Percentiles rank a stretch among this genome's conserved stretches.
Evolutionary conservation across 2,888 invertebrate genomes (phyloP).

Genomic region (Hirtodrosophila confusa): DNA sequence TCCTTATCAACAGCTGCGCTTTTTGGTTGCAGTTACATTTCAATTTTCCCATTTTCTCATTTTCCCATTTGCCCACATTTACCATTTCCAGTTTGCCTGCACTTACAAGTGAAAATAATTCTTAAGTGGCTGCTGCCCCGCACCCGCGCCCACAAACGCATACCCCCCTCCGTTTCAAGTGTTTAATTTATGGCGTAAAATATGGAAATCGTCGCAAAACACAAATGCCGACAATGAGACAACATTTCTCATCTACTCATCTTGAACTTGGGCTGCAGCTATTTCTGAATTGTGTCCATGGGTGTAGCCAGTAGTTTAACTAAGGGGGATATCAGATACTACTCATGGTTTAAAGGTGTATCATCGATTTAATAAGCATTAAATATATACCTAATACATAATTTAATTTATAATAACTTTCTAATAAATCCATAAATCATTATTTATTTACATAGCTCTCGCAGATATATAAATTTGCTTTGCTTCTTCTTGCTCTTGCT

Average conservation of each 20-base stretch:
- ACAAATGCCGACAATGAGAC: conserved; percentile 66
- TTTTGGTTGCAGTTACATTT: conserved; percentile 40
- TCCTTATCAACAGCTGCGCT: conserved; percentile 65
- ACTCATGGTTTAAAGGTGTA: too few species aligned
- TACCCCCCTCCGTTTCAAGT: conserved; percentile 50
- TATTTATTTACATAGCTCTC: too few species aligned
- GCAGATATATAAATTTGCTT: too few species aligned
- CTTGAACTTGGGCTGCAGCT: conserved; percentile 45
- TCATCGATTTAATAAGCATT: too few species aligned
- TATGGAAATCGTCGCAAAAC: conserved; percentile 67
- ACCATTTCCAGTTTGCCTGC: conserved; percentile 15
- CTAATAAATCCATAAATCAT: too few species aligned
- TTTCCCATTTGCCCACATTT: conserved; percentile 9
- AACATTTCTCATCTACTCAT: conserved; percentile 60
- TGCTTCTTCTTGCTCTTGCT: too few species aligned
- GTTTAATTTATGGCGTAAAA: conserved; percentile 74
- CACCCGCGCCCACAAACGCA: not conserved
- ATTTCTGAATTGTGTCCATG: too few species aligned
- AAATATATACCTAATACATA: too few species aligned
- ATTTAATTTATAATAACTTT: too few species aligned
- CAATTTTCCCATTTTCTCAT: conserved; percentile 22
- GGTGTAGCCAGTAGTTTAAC: too few species aligned
- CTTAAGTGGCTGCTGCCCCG: conserved; percentile 44
- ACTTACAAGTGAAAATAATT: conserved; percentile 34
- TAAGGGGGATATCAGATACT: too few species aligned